phyloP scores from a whole-genome alignment of 2,888 invertebrate species.

The Drosophila neonasuta region DNA sequence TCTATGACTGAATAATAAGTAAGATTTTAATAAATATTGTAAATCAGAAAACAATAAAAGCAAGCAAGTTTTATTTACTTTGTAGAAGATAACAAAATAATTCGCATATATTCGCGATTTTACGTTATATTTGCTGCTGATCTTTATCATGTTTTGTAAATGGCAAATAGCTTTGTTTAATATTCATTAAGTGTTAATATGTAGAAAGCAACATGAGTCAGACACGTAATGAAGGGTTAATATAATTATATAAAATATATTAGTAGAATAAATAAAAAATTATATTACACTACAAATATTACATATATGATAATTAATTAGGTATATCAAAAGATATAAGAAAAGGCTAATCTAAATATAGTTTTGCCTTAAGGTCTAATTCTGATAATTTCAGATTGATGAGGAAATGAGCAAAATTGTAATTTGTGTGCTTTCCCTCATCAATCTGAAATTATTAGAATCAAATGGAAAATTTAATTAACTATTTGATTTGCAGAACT shows the following conservation, averaged over 20 bases:
- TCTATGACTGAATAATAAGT: no score
- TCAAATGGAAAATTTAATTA: background rate
- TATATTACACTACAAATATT: background rate
- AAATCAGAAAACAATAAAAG: background rate
- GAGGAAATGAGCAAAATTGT: no score
- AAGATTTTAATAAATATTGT: no score
- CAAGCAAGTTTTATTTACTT: background rate
- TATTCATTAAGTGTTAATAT: background rate
- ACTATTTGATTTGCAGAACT: background rate
- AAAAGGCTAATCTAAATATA: background rate
- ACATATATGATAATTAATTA: background rate
- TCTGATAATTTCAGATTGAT: no score
- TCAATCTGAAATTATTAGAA: background rate
- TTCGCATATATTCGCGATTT: background rate
- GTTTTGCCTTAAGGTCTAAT: no score
- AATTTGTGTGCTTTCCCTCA: no score
- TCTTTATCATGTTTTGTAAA: conserved; percentile 1
- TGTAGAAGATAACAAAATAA: background rate
- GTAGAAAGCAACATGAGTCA: background rate
- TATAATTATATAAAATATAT: background rate
- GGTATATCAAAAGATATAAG: background rate
- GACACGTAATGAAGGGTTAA: background rate
- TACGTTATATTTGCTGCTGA: background rate
- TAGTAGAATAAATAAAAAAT: background rate
- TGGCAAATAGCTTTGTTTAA: background rate